Base-by-base conservation (phyloP, 1,140 invertebrate species). In the Drosophila littoralis region DNA sequence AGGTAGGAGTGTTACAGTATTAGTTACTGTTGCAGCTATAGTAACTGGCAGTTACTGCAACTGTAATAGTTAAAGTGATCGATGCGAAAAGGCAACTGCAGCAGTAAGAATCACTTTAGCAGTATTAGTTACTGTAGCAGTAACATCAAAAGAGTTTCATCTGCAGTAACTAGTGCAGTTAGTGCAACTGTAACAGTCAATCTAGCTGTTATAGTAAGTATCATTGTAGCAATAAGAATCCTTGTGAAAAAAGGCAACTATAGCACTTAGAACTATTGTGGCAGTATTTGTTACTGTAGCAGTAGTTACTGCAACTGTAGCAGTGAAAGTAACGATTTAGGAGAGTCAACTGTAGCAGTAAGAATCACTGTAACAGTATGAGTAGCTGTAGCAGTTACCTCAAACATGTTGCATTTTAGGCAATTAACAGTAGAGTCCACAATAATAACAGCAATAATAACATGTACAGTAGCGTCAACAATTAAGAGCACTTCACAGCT, bases 251-350 rank as follows among this genome's bases (percentile, higher is more conserved):
- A n/a, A n/a, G n/a, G n/a, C n/a, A n/a, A n/a, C n/a, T n/a, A n/a
- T n/a, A 7, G 7, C 59, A 48, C 15, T 61, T 8, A 33, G 6
- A 17, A 42, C 10, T 32, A 57, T 1, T 17, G 17, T 17, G 2
- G 17, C 17, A n/a, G n/a, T n/a, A n/a, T n/a, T n/a, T n/a, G n/a
- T n/a, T n/a, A n/a, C n/a, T 35, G n/a, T 12, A 32, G 10, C 38
- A 55, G 43, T 22, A 48, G 22, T 40, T 48, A 36, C 38, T 46
- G 33, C 40, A 66, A 22, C 51, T 51, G 54, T 57, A 64, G 43
- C 48, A 36, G 15, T 50, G 3, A 17, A 6, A 8, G 6, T 45
- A 8, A 17, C 1, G 9, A 7, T 9, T 9, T 7, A 5, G 22
- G 51, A 45, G 38, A 73, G 40, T 40, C 32, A 54, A 33, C 38